Evolutionary conservation across 2,113 vertebrate species (phyloP).

Genomic region (Chrysochloris asiatica): DNA sequence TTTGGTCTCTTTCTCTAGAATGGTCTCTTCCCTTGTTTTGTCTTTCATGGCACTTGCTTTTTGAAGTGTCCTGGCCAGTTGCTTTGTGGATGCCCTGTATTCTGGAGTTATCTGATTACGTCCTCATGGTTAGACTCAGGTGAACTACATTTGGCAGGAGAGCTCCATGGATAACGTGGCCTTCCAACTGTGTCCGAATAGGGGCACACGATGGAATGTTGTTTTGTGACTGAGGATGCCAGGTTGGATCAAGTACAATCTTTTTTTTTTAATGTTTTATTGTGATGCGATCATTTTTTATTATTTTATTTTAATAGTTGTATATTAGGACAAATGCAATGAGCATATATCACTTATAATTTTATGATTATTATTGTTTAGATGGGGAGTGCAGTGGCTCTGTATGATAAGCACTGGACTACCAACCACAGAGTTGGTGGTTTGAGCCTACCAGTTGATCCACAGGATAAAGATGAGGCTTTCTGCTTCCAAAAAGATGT

Average conservation of each 20-base stretch:
- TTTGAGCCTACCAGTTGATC: too few species aligned
- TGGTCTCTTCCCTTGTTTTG: neutral
- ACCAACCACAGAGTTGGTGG: too few species aligned
- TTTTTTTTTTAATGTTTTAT: too few species aligned
- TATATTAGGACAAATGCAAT: fast-evolving
- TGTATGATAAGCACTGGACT: too few species aligned
- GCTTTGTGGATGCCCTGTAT: neutral
- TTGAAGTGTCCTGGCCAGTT: neutral
- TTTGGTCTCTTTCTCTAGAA: neutral
- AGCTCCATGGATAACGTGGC: fast-evolving
- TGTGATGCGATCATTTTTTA: too few species aligned
- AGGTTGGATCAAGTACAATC: neutral
- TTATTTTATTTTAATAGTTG: too few species aligned
- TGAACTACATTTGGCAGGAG: neutral
- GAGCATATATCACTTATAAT: fast-evolving
- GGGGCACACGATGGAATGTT: fast-evolving
- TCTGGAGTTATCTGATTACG: neutral
- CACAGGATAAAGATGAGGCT: too few species aligned
- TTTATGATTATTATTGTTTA: neutral
- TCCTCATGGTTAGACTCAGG: neutral
- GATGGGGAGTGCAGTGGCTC: too few species aligned
- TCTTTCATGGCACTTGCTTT: neutral
- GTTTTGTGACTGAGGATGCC: neutral
- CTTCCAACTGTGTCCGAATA: fast-evolving
- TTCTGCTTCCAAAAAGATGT: too few species aligned